Base-by-base conservation (phyloP, 2,797 vertebrate species). In the Discoglossus pictus region DNA sequence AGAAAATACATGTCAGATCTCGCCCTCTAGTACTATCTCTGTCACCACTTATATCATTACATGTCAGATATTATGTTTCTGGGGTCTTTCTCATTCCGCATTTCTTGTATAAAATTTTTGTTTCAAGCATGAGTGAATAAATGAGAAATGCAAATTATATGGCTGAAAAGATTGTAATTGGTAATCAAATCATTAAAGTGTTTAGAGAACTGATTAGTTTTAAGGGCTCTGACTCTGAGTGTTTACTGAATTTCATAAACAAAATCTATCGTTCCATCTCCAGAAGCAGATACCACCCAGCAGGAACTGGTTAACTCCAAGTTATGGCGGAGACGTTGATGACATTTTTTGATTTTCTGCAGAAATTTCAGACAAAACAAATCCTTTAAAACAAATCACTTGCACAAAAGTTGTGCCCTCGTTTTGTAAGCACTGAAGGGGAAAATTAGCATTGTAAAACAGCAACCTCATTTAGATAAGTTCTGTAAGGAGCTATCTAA, bases 391-490 rank as follows among this genome's bases (percentile, higher is more conserved):
- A 47, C 18, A 50, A 42, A 11, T 50, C 48, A 16, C 24, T 50
- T 1, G 15, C 20, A 9, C 23, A 46, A 63, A 53, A 1, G 39
- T 48, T 1, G 16, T 0, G 31, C 21, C 53, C 75, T 25, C 58
- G 15, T 56, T 61, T 44, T 68, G 61, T 63, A 18, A 61, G 76
- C 80, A 78, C 44, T 73, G 76, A 69, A 68, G 73, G 3, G 73
- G 73, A 79, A 75, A 76, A 82, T 76, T 36, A 79, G 70, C 76
- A 56, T 56, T 79, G 77, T 75, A 72, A 75, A 81, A 76, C 42
- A 64, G 68, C 69, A 83, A 66, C 68, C 77, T 79, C 43, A 74
- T 82, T 83, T 76, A 78, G 75, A 81, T 72, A 78, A 80, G 66
- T 76, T 15, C 68, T 44, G 27, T 55, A 73, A 47, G 68, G 68